Evolutionary conservation across 1,140 invertebrate genomes (phyloP).

Genomic region (Habropoda laboriosa): DNA sequence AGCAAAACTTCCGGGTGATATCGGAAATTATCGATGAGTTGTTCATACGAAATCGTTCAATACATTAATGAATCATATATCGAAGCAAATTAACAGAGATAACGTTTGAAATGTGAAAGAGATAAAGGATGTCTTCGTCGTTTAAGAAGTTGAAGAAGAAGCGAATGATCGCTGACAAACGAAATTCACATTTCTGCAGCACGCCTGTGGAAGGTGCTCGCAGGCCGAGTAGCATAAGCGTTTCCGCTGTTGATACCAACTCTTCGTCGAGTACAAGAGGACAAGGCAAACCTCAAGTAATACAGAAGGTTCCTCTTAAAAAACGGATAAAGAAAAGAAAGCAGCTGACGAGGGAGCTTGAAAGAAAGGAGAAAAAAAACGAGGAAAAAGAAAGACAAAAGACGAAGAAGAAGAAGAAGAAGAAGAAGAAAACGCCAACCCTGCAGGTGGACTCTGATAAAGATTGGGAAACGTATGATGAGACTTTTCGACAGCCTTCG

Average conservation of each 20-base stretch:
- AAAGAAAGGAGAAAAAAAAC: not conserved
- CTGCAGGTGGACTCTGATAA: not conserved
- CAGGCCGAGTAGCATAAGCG: not conserved
- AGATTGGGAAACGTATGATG: slow-evolving; percentile 24
- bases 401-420: not conserved
- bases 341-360: too few relatives aligned
- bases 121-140: slow-evolving; percentile 8
- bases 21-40: not conserved
- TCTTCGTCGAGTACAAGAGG: not conserved
- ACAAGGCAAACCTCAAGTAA: not conserved
- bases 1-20: not conserved
- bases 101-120: not conserved
- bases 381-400: rapidly evolving
- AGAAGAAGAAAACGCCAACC: too few relatives aligned
- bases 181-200: not conserved
- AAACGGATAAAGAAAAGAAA: too few relatives aligned
- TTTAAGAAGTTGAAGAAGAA: not conserved
- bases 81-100: not conserved
- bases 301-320: too few relatives aligned
- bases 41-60: not conserved
- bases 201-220: not conserved
- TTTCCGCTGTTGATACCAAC: not conserved
- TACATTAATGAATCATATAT: not conserved
- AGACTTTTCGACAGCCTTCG: not conserved
- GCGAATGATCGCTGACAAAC: not conserved